Percentiles rank a stretch among this genome's conserved stretches.
Conservation (phyloP, 1,140 invertebrate species). For the Plodia interpunctella region DNA sequence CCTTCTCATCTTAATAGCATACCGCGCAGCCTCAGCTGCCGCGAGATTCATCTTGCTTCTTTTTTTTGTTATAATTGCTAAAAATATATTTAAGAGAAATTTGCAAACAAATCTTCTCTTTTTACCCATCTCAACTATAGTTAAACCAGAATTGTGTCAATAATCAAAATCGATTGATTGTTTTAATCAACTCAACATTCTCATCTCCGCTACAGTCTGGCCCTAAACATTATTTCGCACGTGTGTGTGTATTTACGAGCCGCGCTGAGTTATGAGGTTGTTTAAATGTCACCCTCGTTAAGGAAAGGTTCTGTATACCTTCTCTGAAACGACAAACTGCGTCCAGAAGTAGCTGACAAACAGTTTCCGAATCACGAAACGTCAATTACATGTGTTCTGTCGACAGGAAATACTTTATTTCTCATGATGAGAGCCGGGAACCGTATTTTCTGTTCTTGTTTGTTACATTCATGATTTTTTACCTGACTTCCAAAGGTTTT, state of each 20-base stretch:
- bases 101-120: no score
- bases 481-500: no score
- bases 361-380: background rate
- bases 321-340: constrained; percentile 9
- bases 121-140: no score
- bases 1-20: no score
- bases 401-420: background rate
- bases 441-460: no score
- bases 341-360: background rate
- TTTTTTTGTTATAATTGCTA: no score
- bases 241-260: constrained; percentile 23
- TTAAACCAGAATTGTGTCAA: no score
- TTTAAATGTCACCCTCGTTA: constrained; percentile 51
- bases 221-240: constrained; percentile 27
- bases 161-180: no score
- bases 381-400: background rate
- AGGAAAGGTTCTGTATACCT: constrained; percentile 24
- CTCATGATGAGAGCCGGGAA: background rate
- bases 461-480: no score
- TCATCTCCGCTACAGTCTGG: constrained; percentile 16
- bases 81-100: no score
- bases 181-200: constrained; percentile 11
- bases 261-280: constrained; percentile 26
- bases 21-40: no score
- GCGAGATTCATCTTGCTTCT: no score